A percentile compares a stretch with the other conserved stretches of the same genome.
Evolutionary conservation across 2,113 vertebrate genomes (phyloP).

Genomic region (Coryphaenoides rupestris): DNA sequence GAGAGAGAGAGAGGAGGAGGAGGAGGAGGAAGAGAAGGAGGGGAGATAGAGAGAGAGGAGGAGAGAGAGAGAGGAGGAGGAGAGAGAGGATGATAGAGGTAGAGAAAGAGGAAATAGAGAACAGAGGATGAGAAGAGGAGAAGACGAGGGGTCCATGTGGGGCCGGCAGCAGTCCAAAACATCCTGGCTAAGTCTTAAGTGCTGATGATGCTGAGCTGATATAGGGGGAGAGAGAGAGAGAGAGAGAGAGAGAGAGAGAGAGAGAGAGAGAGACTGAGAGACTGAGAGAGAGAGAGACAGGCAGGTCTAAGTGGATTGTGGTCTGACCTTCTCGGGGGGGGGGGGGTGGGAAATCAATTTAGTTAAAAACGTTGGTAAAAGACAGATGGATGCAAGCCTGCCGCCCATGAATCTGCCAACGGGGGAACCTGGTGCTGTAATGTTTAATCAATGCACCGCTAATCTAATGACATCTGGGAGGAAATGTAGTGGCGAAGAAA

Average conservation of each 20-base stretch:
- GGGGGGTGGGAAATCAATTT: not conserved
- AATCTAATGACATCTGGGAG: not conserved
- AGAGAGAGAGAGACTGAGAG: not conserved
- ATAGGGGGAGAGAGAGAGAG: not conserved
- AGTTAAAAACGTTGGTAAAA: conserved; percentile 29
- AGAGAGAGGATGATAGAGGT: too few relatives aligned
- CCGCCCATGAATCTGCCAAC: not conserved
- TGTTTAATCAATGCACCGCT: conserved; percentile 16
- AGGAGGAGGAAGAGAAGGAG: not conserved
- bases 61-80: not conserved
- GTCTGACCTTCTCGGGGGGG: not conserved
- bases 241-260: not conserved
- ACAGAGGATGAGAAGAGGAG: not conserved
- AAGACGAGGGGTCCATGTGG: too few relatives aligned
- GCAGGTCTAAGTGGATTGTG: conserved; percentile 10
- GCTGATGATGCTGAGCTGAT: too few relatives aligned
- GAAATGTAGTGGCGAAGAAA: not conserved
- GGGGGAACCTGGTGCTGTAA: not conserved
- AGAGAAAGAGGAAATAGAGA: too few relatives aligned
- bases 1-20: not conserved
- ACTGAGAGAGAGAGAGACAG: not conserved
- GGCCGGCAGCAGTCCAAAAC: too few relatives aligned
- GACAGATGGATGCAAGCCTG: conserved; percentile 3
- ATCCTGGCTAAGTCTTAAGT: too few relatives aligned
- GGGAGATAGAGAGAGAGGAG: not conserved